Evolutionary conservation across 2,888 invertebrate species (phyloP), one percentile per base, ranked within the genome.

Genomic region (Sturmia bella): DNA sequence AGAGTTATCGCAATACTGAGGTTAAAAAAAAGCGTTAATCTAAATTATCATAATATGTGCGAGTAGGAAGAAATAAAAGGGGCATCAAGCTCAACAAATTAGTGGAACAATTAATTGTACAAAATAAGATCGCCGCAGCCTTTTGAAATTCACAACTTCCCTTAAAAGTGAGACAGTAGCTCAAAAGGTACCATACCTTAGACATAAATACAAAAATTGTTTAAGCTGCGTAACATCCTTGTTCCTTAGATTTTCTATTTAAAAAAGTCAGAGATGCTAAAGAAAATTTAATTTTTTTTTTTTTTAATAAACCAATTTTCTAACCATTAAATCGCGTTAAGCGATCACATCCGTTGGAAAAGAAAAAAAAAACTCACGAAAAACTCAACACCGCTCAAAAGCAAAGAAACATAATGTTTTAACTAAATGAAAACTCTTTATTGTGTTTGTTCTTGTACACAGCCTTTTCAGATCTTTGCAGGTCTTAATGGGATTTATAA

Each of bases 261-360:
- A 39, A 11, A 41, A 43, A 11, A 24, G 15, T n/a, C 24, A 15
- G 3, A 61, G n/a, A n/a, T n/a, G n/a, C n/a, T n/a, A 43, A 45
- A 15, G 43, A 41, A 41, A 41, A 3, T 0, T 27, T 3, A 39
- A 13, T 68, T 39, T 21, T 19, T 80, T 84, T 81, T 70, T 12
- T 83, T 84, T 77, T 87, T 86, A 21, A n/a, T 87, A 87, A 88
- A 86, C 86, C 89, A 88, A 89, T 88, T 88, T 89, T 86, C 87
- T 85, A 86, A 87, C 87, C 87, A 85, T 87, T 86, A 87, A 89
- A 89, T 88, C 87, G 86, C 85, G 85, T 89, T 88, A 87, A 87
- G 86, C 86, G 86, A 85, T 85, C 85, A 86, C 86, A 88, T 86
- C 86, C 87, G 86, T 86, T 57, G 69, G 75, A 61, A 24, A 21